Conservation (phyloP, 2,797 vertebrate species). For the Ibycter americanus region DNA sequence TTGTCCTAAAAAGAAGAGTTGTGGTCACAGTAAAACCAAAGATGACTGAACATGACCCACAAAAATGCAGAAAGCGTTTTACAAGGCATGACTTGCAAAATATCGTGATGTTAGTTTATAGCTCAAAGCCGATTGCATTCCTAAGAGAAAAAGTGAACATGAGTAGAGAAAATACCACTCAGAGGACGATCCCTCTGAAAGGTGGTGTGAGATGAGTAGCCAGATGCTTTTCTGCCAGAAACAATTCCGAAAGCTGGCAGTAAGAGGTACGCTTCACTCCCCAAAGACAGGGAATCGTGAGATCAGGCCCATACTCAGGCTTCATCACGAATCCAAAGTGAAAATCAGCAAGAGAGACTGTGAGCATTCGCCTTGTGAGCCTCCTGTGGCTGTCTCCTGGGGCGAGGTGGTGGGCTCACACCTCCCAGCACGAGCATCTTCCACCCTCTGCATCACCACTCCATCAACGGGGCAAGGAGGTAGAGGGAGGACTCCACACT, state of each 20-base stretch:
- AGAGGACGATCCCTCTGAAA: background rate
- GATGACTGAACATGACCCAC: background rate
- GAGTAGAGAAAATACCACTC: background rate
- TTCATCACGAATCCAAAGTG: background rate
- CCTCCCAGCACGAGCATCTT: background rate
- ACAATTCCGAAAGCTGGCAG: background rate
- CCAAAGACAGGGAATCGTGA: background rate
- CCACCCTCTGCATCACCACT: background rate
- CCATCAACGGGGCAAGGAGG: background rate
- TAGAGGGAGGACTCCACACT: background rate
- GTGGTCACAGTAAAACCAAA: background rate
- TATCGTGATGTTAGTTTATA: background rate
- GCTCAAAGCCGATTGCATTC: rapidly evolving
- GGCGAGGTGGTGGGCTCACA: background rate
- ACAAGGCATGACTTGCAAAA: background rate
- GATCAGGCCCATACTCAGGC: rapidly evolving
- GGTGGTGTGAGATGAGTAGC: background rate
- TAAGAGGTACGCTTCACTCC: rapidly evolving
- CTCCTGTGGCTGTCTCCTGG: background rate
- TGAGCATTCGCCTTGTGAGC: background rate
- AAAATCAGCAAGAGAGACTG: background rate
- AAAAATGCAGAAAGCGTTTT: background rate
- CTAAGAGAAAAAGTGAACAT: background rate
- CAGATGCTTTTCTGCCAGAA: background rate
- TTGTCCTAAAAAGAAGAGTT: background rate